Percentiles rank a stretch among this genome's conserved stretches.
These are phyloP conservation scores for Oncorhynchus keta DNA, from an alignment of 2,113 vertebrate species.

Conservation along the genomic window DNA sequence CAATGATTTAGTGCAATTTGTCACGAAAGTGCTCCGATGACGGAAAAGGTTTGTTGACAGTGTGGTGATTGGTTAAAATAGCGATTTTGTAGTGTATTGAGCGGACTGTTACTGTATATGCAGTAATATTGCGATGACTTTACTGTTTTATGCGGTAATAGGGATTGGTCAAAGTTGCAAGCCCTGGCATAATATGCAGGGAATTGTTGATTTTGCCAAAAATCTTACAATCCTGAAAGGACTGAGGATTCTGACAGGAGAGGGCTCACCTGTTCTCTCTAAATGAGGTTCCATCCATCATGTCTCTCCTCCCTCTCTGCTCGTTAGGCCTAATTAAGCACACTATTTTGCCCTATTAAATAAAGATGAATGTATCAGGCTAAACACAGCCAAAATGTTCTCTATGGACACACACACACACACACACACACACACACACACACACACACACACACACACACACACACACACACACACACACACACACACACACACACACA, in stretches of 20 bases:
- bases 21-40: too few species aligned
- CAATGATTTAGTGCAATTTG: too few species aligned
- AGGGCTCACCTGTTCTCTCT: slow-evolving; percentile 31
- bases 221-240: too few species aligned
- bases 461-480: background rate
- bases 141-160: too few species aligned
- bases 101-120: too few species aligned
- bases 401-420: slow-evolving; percentile 9
- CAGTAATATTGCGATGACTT: too few species aligned
- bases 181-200: too few species aligned
- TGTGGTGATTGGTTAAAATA: too few species aligned
- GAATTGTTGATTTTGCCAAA: too few species aligned
- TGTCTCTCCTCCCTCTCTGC: slow-evolving; percentile 5
- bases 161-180: too few species aligned
- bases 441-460: background rate
- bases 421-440: background rate
- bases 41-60: too few species aligned
- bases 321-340: slow-evolving; percentile 47
- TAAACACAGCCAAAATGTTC: background rate
- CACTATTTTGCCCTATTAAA: slow-evolving; percentile 36
- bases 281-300: slow-evolving; percentile 46
- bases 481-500: slow-evolving; percentile 6
- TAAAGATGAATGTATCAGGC: slow-evolving; percentile 3
- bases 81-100: too few species aligned
- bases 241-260: background rate